phyloP scores from a whole-genome alignment of 2,113 vertebrate genomes.

The Xiphophorus hellerii region DNA sequence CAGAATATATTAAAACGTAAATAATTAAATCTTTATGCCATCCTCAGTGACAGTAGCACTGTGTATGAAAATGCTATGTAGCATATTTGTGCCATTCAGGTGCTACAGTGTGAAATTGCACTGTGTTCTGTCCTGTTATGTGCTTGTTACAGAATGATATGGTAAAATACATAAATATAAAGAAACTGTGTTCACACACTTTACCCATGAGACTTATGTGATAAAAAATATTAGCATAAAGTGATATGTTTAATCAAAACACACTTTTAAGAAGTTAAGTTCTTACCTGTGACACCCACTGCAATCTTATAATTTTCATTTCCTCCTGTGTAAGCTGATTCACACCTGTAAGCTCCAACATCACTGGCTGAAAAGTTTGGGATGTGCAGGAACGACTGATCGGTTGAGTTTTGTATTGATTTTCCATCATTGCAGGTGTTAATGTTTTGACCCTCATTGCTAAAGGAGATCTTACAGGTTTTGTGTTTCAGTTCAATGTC shows the following conservation, averaged over 20 bases:
- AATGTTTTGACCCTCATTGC: fast-evolving
- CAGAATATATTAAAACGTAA: neutral
- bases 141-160: too few species aligned
- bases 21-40: neutral
- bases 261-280: neutral
- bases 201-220: neutral
- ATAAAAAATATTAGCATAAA: neutral
- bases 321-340: slow-evolving; percentile 43
- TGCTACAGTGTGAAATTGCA: neutral
- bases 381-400: slow-evolving; percentile 64
- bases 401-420: slow-evolving; percentile 25
- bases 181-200: neutral
- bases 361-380: slow-evolving; percentile 60
- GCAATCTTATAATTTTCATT: fast-evolving
- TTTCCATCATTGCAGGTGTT: slow-evolving; percentile 67
- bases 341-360: slow-evolving; percentile 72
- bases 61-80: neutral
- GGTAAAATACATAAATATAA: too few species aligned
- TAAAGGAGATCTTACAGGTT: slow-evolving; percentile 24
- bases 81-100: neutral
- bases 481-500: slow-evolving; percentile 5
- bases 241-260: neutral
- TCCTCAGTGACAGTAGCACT: neutral
- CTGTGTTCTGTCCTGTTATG: too few species aligned
- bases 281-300: slow-evolving; percentile 62